Evolutionary conservation across 2,797 vertebrate genomes (phyloP).

Genomic region (Vireo griseus): DNA sequence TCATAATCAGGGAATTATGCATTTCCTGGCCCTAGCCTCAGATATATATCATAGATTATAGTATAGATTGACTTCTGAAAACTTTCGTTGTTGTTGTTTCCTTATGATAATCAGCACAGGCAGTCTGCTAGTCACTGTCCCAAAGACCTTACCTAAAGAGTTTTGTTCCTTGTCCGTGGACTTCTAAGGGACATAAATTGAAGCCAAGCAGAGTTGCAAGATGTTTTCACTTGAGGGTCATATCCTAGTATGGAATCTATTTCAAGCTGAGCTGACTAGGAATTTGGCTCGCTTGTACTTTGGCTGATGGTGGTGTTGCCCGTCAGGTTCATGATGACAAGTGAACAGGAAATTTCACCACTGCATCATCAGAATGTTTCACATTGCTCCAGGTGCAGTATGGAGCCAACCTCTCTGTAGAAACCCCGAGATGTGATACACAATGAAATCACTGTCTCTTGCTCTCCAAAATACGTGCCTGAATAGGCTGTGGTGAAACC

Average conservation of each 20-base stretch:
- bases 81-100: neutral
- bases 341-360: slow-evolving; percentile 31
- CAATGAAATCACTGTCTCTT: slow-evolving; percentile 11
- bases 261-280: neutral
- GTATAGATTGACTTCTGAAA: neutral
- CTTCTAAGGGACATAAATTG: neutral
- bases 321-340: slow-evolving; percentile 16
- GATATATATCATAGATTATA: neutral
- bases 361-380: neutral
- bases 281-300: slow-evolving; percentile 11
- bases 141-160: neutral
- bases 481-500: neutral
- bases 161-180: neutral
- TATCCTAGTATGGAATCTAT: neutral
- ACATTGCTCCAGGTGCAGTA: neutral
- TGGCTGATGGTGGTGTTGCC: neutral
- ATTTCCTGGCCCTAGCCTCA: neutral
- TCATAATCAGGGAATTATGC: neutral
- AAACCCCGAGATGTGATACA: neutral
- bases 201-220: neutral
- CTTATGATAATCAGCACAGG: neutral
- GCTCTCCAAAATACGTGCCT: neutral
- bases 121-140: neutral
- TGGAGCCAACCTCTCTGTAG: neutral
- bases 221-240: neutral